Percentiles rank a stretch among this genome's conserved stretches.
Conservation (phyloP, 2,888 invertebrate genomes). For the Hermaeophaga mercurialis region DNA sequence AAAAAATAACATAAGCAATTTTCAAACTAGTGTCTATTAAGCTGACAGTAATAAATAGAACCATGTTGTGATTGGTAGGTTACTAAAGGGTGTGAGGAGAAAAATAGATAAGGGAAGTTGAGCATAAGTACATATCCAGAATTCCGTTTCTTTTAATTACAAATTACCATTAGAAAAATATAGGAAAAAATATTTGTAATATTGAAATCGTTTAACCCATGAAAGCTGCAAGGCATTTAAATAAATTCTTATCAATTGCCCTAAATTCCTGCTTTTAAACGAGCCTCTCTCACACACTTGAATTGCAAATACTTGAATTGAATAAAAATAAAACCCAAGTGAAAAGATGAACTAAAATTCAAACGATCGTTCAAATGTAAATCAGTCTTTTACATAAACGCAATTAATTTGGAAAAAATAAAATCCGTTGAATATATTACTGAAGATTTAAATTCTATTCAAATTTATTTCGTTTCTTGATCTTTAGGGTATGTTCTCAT, state of each 20-base stretch:
- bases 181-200: too few species aligned
- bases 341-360: background rate
- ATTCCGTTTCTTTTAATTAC: too few species aligned
- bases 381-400: background rate
- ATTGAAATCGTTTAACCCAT: too few species aligned
- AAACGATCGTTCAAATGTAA: background rate
- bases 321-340: background rate
- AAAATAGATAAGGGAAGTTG: too few species aligned
- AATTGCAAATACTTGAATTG: background rate
- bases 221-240: too few species aligned
- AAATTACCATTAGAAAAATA: too few species aligned
- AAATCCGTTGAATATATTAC: background rate
- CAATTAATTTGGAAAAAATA: background rate
- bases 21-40: too few species aligned
- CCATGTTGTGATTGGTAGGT: too few species aligned
- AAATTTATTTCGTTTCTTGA: background rate
- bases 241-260: background rate
- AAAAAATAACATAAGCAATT: too few species aligned
- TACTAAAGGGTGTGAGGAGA: too few species aligned
- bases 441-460: background rate
- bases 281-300: background rate
- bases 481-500: background rate
- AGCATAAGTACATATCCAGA: too few species aligned
- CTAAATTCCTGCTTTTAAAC: background rate
- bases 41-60: too few species aligned